Evolutionary conservation across 2,797 vertebrate genomes (phyloP), one percentile per base, ranked within the genome.

Genomic region (Aphelocoma californica): DNA sequence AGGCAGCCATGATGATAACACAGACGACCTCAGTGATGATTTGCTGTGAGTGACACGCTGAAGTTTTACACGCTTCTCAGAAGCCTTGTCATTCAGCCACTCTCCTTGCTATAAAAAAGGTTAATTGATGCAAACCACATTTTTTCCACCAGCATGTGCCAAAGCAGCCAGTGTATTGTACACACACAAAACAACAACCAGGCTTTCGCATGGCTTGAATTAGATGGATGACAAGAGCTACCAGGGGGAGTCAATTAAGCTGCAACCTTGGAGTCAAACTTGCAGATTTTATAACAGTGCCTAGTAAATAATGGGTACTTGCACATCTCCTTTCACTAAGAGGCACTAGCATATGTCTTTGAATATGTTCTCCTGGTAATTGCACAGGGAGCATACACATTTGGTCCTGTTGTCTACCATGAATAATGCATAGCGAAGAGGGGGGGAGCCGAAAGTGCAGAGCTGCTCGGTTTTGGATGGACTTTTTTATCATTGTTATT

Each of bases 51-150:
- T 86, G 91, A 97, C 97, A 93, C 7, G 34, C 96, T 53, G 74
- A 94, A 96, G 94, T 97, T 96, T 91, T 96, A 96, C 94, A 93
- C 71, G 84, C 96, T 97, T 96, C 95, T 92, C 95, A 88, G 92
- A 95, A 96, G 93, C 92, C 88, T 93, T 97, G 96, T 97, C 97
- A 96, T 93, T 97, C 97, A 97, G 96, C 91, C 90, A 36, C 90
- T 86, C 92, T 67, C 34, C 83, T 93, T 94, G 87, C 96, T 97
- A 93, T 90, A 97, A 97, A 96, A 97, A 97, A 97, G 96, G 96
- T 96, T 97, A 98, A 98, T 97, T 89, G 53, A 97, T 97, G 94
- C 95, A 97, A 97, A 97, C 96, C 94, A 94, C 94, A 95, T 97
- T 97, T 97, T 90, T 96, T 97, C 92, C 96, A 97, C 94, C 92